A percentile compares a stretch with the other conserved stretches of the same genome.
Conservation (phyloP, 1,140 invertebrate genomes). For the Helicoverpa zea region DNA sequence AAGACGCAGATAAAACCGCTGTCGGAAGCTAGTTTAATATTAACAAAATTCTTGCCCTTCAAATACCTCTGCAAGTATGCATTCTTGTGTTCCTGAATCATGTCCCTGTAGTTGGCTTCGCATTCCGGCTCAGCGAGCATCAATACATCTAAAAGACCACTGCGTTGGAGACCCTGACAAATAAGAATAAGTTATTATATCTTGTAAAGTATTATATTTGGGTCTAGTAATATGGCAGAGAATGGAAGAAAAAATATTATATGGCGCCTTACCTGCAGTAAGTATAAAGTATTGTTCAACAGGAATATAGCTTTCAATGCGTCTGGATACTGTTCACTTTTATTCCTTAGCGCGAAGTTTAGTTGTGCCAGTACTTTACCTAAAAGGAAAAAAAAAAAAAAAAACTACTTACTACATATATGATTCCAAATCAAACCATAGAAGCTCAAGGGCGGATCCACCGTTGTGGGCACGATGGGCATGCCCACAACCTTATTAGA, state of each 20-base stretch:
- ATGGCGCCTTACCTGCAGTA: slow-evolving; percentile 88
- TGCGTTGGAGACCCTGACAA: slow-evolving; percentile 92
- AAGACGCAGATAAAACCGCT: too few relatives aligned
- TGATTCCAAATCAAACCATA: too few relatives aligned
- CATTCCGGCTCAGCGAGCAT: slow-evolving; percentile 89
- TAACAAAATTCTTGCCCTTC: background rate
- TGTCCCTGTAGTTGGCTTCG: slow-evolving; percentile 93
- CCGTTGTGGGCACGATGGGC: too few relatives aligned
- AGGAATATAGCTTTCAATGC: slow-evolving; percentile 94
- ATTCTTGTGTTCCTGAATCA: slow-evolving; percentile 93
- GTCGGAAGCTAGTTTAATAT: too few relatives aligned
- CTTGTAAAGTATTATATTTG: too few relatives aligned
- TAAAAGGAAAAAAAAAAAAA: slow-evolving; percentile 77
- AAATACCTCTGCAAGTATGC: slow-evolving; percentile 92
- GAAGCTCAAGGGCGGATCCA: too few relatives aligned
- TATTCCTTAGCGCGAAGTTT: slow-evolving; percentile 93
- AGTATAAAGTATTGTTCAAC: slow-evolving; percentile 97
- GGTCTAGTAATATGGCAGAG: too few relatives aligned
- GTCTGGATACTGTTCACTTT: slow-evolving; percentile 95
- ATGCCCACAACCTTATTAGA: too few relatives aligned
- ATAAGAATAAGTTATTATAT: too few relatives aligned
- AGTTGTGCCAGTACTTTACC: slow-evolving; percentile 95
- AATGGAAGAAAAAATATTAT: too few relatives aligned
- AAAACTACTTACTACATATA: too few relatives aligned
- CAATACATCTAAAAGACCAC: slow-evolving; percentile 90